A percentile compares a stretch with the other conserved stretches of the same genome.
phyloP scores from a whole-genome alignment of 2,113 vertebrate genomes.

The Parotia lawesii region DNA sequence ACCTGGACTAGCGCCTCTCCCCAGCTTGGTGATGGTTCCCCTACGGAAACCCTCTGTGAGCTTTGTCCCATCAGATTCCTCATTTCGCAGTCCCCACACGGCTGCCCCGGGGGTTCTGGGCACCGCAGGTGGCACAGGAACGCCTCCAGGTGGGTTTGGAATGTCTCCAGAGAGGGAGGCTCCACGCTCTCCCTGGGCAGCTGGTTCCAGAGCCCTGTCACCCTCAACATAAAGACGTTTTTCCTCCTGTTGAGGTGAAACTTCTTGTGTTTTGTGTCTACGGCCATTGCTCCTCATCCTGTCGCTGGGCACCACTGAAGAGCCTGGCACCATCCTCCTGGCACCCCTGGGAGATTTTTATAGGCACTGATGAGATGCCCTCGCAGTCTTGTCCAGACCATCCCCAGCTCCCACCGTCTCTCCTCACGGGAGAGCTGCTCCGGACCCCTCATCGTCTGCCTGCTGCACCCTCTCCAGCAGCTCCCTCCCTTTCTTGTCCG shows the following conservation, averaged over 20 bases:
- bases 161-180: neutral
- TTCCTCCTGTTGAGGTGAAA: neutral
- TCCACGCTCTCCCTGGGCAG: neutral
- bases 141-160: neutral
- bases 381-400: neutral
- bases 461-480: neutral
- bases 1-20: fast-evolving
- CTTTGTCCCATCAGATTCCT: neutral
- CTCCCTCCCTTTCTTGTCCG: neutral
- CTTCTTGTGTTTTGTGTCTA: neutral
- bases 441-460: neutral
- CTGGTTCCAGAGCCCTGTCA: neutral
- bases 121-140: neutral
- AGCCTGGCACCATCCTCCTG: neutral
- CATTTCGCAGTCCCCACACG: fast-evolving
- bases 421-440: neutral
- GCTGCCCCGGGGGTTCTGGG: neutral
- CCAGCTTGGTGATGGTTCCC: neutral
- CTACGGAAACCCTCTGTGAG: fast-evolving
- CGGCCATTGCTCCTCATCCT: neutral
- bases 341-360: neutral
- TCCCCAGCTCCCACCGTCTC: neutral
- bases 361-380: neutral
- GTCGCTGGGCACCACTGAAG: neutral
- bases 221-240: fast-evolving